These are phyloP conservation scores for Gnathonemus echidnorhynchus DNA, from an alignment of 2,113 vertebrate genomes.

Conservation along the genomic window DNA sequence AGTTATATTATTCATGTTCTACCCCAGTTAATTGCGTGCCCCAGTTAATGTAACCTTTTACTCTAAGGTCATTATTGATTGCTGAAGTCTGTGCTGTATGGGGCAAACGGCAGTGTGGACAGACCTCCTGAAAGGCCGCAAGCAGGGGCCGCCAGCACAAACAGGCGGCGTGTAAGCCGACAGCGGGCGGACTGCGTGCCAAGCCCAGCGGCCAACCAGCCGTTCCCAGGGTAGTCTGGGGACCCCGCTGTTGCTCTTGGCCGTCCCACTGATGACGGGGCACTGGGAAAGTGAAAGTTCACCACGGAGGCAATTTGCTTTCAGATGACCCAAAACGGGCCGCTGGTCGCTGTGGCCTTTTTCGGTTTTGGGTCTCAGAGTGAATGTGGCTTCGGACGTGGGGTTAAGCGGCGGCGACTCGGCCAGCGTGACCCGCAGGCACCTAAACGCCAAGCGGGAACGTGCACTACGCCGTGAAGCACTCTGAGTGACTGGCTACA, in stretches of 20 bases:
- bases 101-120: neutral
- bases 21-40: neutral
- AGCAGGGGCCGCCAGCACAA: neutral
- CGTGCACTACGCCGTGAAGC: neutral
- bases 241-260: neutral
- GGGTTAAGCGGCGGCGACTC: neutral
- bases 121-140: neutral
- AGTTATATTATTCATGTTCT: neutral
- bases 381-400: neutral
- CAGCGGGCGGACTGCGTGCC: neutral
- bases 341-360: neutral
- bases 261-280: neutral
- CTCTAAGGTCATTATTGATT: neutral
- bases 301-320: neutral
- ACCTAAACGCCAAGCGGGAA: neutral
- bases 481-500: neutral
- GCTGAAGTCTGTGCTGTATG: neutral
- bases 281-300: slow-evolving; percentile 14
- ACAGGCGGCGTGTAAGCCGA: neutral
- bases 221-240: neutral
- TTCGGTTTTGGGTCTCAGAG: neutral
- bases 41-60: neutral
- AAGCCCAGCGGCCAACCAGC: neutral
- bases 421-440: neutral
- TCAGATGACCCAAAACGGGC: neutral